These are phyloP conservation scores for Gymnarchus niloticus DNA, from an alignment of 2,113 vertebrate genomes.

Conservation along the genomic window DNA sequence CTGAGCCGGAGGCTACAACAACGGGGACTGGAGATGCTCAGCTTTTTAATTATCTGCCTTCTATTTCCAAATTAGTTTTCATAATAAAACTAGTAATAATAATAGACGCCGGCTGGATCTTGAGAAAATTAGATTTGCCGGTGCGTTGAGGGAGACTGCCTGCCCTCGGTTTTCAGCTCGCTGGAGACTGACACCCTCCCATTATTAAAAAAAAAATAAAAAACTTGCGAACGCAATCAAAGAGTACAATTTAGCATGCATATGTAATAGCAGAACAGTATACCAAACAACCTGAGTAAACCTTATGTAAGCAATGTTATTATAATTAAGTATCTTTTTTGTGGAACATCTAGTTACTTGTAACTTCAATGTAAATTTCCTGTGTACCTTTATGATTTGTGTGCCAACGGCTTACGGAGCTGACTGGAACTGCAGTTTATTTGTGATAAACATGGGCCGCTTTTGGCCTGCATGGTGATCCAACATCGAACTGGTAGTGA, in stretches of 20 bases:
- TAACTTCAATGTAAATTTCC: too few species aligned
- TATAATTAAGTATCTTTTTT: not conserved
- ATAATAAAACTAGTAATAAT: conserved; percentile 58
- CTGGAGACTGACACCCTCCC: conserved; percentile 38
- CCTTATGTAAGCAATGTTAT: not conserved
- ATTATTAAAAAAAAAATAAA: conserved; percentile 32
- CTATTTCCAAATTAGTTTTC: conserved; percentile 54
- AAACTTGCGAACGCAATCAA: conserved; percentile 46
- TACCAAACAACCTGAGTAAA: not conserved
- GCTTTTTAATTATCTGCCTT: conserved; percentile 57
- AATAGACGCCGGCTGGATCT: conserved; percentile 52
- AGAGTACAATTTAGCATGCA: conserved; percentile 33
- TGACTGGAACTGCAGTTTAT: too few species aligned
- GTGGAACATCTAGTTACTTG: not conserved
- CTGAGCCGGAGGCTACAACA: conserved; percentile 27
- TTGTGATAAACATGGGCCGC: too few species aligned
- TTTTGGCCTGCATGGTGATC: not conserved
- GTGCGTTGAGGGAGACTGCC: conserved; percentile 37
- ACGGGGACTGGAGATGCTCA: conserved; percentile 42
- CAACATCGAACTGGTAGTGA: not conserved
- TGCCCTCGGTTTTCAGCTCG: conserved; percentile 41
- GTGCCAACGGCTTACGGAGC: too few species aligned
- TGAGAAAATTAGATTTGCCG: conserved; percentile 45
- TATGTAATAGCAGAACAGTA: not conserved
- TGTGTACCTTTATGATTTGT: too few species aligned